phyloP scores from a whole-genome alignment of 1,140 invertebrate species.

The Conus betulinus region DNA sequence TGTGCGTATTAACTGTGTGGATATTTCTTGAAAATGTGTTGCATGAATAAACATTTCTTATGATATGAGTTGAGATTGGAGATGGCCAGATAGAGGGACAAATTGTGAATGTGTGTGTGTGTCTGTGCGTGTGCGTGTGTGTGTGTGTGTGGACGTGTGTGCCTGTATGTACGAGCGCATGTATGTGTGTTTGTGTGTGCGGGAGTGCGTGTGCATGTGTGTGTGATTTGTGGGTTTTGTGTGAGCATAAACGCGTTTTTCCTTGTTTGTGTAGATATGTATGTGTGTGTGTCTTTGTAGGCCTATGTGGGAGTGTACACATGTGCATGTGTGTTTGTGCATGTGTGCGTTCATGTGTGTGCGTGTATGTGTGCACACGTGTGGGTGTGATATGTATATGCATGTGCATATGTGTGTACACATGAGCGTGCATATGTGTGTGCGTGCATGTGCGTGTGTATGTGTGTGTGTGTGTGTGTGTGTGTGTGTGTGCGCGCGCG shows the following conservation, averaged over 20 bases:
- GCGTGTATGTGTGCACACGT: not conserved
- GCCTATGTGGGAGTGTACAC: not conserved
- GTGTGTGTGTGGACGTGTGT: not conserved
- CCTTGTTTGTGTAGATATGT: not conserved
- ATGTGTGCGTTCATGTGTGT: too few species aligned
- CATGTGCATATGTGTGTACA: too few species aligned
- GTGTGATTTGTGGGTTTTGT: slow-evolving; percentile 5
- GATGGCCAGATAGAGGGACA: too few species aligned
- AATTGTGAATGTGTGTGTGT: not conserved
- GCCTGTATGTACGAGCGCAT: slow-evolving; percentile 11
- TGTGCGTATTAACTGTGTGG: too few species aligned
- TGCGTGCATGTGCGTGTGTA: too few species aligned
- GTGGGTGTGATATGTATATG: not conserved
- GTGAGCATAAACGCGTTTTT: not conserved
- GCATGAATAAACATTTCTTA: too few species aligned
- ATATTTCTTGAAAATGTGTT: too few species aligned
- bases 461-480: too few species aligned
- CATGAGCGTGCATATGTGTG: too few species aligned
- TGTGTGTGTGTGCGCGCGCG: too few species aligned
- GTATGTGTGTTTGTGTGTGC: slow-evolving; percentile 29
- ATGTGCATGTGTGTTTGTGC: not conserved
- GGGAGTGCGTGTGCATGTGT: slow-evolving; percentile 21
- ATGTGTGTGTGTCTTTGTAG: too few species aligned
- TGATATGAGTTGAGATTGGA: too few species aligned
- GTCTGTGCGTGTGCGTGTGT: not conserved